Evolutionary conservation across 2,113 vertebrate genomes (phyloP).

Genomic region (Myotis lucifugus): DNA sequence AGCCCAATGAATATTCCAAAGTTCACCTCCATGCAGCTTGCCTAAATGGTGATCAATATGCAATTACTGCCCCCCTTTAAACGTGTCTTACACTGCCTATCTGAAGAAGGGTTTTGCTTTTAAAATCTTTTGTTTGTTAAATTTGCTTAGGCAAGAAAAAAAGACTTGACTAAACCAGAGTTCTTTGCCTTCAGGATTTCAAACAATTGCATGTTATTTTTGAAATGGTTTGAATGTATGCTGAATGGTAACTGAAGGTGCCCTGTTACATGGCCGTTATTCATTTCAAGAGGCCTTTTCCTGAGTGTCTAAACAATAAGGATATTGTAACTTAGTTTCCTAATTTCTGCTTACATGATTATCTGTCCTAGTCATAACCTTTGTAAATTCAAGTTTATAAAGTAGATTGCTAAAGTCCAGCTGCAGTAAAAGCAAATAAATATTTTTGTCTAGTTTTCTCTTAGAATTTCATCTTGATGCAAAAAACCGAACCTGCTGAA

Average conservation of each 20-base stretch:
- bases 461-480: constrained; percentile 55
- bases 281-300: constrained; percentile 49
- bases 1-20: constrained; percentile 86
- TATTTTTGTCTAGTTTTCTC: constrained; percentile 49
- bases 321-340: constrained; percentile 43
- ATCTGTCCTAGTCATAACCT: constrained; percentile 57
- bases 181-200: constrained; percentile 47
- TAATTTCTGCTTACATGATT: constrained; percentile 51
- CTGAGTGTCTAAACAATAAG: constrained; percentile 33
- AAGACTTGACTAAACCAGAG: not conserved
- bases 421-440: not conserved
- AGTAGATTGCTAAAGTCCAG: constrained; percentile 3
- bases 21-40: constrained; percentile 82
- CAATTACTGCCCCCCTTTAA: constrained; percentile 84
- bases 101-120: constrained; percentile 76
- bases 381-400: constrained; percentile 49
- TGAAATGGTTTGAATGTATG: constrained; percentile 47
- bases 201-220: constrained; percentile 2
- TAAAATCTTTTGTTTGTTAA: constrained; percentile 74
- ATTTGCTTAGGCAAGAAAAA: constrained; percentile 59
- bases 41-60: constrained; percentile 88
- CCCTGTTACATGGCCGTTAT: not conserved
- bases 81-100: constrained; percentile 76
- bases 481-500: not conserved
- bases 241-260: constrained; percentile 7